A percentile compares a stretch with the other conserved stretches of the same genome.
These are phyloP conservation scores for Lutraria lutraria DNA, from an alignment of 2,888 invertebrate genomes.

Conservation along the genomic window DNA sequence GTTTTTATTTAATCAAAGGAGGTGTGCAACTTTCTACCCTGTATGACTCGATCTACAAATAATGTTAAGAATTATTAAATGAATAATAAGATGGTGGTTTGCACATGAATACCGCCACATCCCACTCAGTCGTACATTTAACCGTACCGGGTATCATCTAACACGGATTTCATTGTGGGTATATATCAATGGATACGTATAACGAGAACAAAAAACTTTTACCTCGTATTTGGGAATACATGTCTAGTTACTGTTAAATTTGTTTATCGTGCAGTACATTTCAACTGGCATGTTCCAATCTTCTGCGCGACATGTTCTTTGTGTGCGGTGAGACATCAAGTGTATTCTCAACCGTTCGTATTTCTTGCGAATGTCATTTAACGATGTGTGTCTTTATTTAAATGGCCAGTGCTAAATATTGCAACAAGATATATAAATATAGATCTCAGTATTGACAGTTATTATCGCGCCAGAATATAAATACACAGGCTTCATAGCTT, in stretches of 20 bases:
- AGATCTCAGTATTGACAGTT: too few relatives aligned
- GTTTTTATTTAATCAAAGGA: background rate
- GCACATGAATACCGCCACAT: background rate
- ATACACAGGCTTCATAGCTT: too few relatives aligned
- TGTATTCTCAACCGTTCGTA: too few relatives aligned
- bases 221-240: background rate
- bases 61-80: background rate
- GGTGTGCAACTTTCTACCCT: background rate
- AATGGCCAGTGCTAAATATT: too few relatives aligned
- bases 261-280: too few relatives aligned
- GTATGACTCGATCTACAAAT: constrained; percentile 12
- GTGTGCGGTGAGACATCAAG: too few relatives aligned
- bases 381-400: too few relatives aligned
- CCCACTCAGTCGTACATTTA: background rate
- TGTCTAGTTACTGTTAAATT: background rate
- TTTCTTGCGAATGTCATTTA: too few relatives aligned
- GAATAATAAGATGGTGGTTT: background rate
- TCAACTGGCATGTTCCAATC: too few relatives aligned
- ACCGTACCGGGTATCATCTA: background rate
- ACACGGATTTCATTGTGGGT: background rate
- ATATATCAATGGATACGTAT: background rate
- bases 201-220: background rate
- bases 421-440: too few relatives aligned
- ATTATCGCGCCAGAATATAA: too few relatives aligned
- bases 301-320: too few relatives aligned